Conservation (phyloP, 2,888 invertebrate genomes). For the Scaptomyza flava region DNA sequence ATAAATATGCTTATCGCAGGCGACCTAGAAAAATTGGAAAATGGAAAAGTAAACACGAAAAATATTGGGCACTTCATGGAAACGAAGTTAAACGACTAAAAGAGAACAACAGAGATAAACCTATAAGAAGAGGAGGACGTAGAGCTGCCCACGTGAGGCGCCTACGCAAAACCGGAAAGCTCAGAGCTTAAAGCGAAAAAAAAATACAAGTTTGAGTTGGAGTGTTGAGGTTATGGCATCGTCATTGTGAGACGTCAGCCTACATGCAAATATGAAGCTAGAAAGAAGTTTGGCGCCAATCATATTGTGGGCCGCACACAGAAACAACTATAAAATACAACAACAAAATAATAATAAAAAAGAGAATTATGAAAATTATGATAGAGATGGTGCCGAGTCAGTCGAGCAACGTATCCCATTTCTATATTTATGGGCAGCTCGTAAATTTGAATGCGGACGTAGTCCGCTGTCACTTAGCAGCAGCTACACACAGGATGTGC, state of each 20-base stretch:
- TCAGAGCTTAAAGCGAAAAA: conserved; percentile 49
- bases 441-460: conserved; percentile 70
- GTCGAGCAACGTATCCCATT: conserved; percentile 17
- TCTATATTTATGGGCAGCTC: conserved; percentile 63
- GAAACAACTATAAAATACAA: conserved; percentile 8
- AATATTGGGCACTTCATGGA: conserved; percentile 40
- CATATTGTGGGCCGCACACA: conserved; percentile 47
- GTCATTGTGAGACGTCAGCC: conserved; percentile 27
- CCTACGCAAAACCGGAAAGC: conserved; percentile 56
- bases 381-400: conserved; percentile 29
- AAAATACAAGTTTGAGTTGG: conserved; percentile 23
- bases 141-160: conserved; percentile 43
- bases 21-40: conserved; percentile 52
- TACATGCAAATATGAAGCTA: conserved; percentile 22
- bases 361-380: conserved; percentile 48
- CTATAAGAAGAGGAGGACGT: background rate
- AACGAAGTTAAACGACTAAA: conserved; percentile 3
- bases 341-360: conserved; percentile 14
- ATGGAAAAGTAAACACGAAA: conserved; percentile 40
- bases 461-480: conserved; percentile 66
- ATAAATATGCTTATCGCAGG: conserved; percentile 66
- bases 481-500: conserved; percentile 59
- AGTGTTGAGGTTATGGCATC: conserved; percentile 29
- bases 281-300: conserved; percentile 59
- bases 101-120: background rate